Evolutionary conservation across 1,140 invertebrate species (phyloP).

Genomic region (Cydia pomonella): DNA sequence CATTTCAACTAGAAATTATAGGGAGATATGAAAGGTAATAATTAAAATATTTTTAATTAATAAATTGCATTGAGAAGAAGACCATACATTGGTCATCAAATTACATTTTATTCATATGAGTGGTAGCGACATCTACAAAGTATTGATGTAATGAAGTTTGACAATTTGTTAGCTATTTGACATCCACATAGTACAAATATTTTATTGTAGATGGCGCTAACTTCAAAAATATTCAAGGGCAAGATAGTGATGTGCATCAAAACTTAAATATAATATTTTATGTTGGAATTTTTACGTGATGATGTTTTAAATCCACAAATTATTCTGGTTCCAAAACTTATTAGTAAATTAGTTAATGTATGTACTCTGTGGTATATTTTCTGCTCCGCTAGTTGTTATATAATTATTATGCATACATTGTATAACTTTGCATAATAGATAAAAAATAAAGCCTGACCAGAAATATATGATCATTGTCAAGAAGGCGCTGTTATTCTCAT

Average conservation of each 20-base stretch:
- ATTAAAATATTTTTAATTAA: not conserved
- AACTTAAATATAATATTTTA: not conserved
- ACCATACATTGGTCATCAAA: too few species aligned
- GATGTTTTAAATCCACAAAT: too few species aligned
- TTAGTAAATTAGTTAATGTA: too few species aligned
- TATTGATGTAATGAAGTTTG: not conserved
- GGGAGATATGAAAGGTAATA: not conserved
- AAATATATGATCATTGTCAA: too few species aligned
- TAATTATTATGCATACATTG: too few species aligned
- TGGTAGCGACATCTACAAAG: conserved; percentile 24
- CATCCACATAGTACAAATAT: conserved; percentile 39
- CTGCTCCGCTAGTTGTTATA: too few species aligned
- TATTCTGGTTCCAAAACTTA: not conserved
- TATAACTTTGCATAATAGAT: not conserved
- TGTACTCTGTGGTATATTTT: too few species aligned
- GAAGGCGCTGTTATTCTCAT: too few species aligned
- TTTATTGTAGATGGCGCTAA: conserved; percentile 47
- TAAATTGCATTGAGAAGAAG: too few species aligned
- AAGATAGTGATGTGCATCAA: conserved; percentile 35
- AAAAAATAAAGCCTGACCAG: too few species aligned
- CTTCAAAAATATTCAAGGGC: conserved; percentile 31
- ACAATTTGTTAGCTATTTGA: conserved; percentile 2
- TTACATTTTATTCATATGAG: not conserved
- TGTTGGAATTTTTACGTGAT: conserved; percentile 1
- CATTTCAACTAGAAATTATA: not conserved